These are phyloP conservation scores for Oceanodroma leucorhoa DNA, from an alignment of 2,797 vertebrate genomes.

Conservation along the genomic window DNA sequence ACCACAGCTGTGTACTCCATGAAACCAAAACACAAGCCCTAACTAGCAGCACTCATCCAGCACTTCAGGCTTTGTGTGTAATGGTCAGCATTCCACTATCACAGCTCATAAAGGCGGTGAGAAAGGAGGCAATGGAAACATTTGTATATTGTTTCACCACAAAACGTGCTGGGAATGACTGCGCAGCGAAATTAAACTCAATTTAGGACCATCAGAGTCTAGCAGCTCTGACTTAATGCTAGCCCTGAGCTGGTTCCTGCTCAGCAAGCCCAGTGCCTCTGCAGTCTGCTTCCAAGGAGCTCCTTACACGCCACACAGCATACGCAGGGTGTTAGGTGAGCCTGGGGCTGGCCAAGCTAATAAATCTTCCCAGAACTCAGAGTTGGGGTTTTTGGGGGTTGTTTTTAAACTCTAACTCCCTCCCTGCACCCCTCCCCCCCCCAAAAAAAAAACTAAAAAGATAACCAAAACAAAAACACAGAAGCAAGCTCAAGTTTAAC, in stretches of 20 bases:
- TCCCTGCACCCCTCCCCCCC: too few relatives aligned
- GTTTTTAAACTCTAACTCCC: too few relatives aligned
- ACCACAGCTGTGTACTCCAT: rapidly evolving
- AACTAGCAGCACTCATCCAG: background rate
- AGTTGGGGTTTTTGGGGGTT: too few relatives aligned
- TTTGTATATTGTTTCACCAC: background rate
- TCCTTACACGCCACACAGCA: background rate
- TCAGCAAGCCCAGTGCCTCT: background rate
- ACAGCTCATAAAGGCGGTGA: background rate
- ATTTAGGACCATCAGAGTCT: background rate
- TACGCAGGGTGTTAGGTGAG: background rate
- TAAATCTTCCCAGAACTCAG: background rate
- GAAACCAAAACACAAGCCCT: background rate
- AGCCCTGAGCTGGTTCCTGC: background rate
- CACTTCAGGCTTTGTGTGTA: background rate
- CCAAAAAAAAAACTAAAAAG: background rate
- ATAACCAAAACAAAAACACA: background rate
- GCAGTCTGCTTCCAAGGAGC: background rate
- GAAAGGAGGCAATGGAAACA: background rate
- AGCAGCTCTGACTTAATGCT: background rate
- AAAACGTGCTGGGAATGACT: background rate
- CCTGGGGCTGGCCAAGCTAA: background rate
- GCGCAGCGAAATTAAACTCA: background rate
- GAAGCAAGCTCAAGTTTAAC: background rate
- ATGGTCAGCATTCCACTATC: background rate